These are phyloP conservation scores for Muricea muricata DNA, from an alignment of 92 coral and sea anemone genomes.

Conservation along the genomic window DNA sequence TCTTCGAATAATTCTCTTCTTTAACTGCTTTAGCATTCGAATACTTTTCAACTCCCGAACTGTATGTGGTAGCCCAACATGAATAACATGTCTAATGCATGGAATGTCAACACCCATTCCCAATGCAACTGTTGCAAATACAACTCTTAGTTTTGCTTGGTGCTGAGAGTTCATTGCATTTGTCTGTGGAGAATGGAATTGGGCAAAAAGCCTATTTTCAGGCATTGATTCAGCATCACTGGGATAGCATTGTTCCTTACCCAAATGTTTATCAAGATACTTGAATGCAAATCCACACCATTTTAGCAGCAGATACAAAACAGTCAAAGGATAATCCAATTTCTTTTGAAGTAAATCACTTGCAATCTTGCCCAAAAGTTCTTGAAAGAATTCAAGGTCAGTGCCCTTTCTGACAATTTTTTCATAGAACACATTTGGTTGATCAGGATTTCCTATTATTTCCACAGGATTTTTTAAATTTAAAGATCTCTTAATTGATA, in stretches of 20 bases:
- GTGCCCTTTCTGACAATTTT: conserved; percentile 48
- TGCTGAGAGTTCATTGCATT: too few species aligned
- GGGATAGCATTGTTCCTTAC: too few species aligned
- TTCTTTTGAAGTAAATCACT: conserved; percentile 9
- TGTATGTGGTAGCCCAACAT: conserved; percentile 21
- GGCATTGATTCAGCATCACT: too few species aligned
- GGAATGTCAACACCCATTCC: conserved; percentile 13
- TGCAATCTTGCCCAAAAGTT: conserved; percentile 52
- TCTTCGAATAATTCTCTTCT: not conserved
- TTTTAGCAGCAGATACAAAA: conserved; percentile 51
- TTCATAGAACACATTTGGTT: conserved; percentile 52
- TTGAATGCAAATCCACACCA: conserved; percentile 71
- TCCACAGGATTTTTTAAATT: conserved; percentile 30
- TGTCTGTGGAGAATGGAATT: too few species aligned
- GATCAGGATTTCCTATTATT: conserved; percentile 36
- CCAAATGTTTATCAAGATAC: too few species aligned
- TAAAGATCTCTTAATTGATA: conserved; percentile 20
- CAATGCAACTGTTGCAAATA: conserved; percentile 25
- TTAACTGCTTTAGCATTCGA: not conserved
- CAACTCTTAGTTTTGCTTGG: too few species aligned
- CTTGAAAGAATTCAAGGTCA: conserved; percentile 51
- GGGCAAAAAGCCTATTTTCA: too few species aligned
- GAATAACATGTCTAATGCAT: not conserved
- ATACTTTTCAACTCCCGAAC: not conserved
- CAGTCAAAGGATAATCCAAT: conserved; percentile 46